Percentiles rank a stretch among this genome's conserved stretches.
These are phyloP conservation scores for Helobdella robusta DNA, from an alignment of 2,888 invertebrate genomes.

Conservation along the genomic window DNA sequence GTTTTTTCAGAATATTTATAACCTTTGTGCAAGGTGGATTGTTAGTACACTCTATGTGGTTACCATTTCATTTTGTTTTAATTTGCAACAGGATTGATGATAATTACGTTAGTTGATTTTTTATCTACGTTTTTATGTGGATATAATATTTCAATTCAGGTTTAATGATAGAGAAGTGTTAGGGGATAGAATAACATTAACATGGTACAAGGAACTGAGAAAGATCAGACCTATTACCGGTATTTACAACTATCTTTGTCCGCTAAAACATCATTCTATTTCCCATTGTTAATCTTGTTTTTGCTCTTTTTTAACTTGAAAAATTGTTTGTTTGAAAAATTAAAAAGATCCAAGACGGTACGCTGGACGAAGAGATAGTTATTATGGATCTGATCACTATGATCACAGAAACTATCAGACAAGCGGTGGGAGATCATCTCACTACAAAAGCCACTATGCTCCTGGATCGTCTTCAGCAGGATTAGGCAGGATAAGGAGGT, in stretches of 20 bases:
- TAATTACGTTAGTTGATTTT: too few species aligned
- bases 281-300: too few species aligned
- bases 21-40: too few species aligned
- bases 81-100: too few species aligned
- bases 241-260: background rate
- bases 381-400: slow-evolving; percentile 11
- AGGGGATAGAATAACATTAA: slow-evolving; percentile 33
- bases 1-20: too few species aligned
- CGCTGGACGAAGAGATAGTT: slow-evolving; percentile 3
- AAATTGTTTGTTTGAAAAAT: too few species aligned
- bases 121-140: too few species aligned
- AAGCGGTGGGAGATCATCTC: background rate
- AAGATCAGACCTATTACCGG: slow-evolving; percentile 28
- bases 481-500: slow-evolving; percentile 18
- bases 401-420: slow-evolving; percentile 12
- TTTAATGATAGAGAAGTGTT: slow-evolving; percentile 34
- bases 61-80: too few species aligned
- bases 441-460: background rate
- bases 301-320: too few species aligned
- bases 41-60: too few species aligned
- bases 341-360: too few species aligned
- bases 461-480: slow-evolving; percentile 18
- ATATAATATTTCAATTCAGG: slow-evolving; percentile 28
- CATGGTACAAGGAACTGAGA: slow-evolving; percentile 36
- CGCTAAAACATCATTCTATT: too few species aligned